A percentile compares a stretch with the other conserved stretches of the same genome.
phyloP scores from a whole-genome alignment of 1,140 invertebrate species.

The Drosophila tropicalis region DNA sequence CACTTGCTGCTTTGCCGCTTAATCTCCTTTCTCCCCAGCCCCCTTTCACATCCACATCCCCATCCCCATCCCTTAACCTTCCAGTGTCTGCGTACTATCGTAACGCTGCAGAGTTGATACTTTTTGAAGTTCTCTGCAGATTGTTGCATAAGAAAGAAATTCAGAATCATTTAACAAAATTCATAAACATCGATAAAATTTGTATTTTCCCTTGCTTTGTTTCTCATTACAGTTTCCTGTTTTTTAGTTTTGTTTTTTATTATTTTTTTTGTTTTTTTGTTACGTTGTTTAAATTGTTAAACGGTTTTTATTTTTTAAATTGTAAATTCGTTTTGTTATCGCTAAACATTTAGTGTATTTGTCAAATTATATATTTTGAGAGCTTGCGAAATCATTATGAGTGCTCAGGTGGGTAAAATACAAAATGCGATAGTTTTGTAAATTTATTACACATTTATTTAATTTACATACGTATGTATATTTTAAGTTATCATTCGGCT shows the following conservation, averaged over 20 bases:
- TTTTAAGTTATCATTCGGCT: conserved; percentile 19
- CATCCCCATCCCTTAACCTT: conserved; percentile 33
- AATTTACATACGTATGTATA: conserved; percentile 4
- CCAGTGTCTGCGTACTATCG: conserved; percentile 55
- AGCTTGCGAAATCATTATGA: conserved; percentile 48
- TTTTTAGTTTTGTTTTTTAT: conserved; percentile 19
- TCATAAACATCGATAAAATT: conserved; percentile 17
- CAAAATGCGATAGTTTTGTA: conserved; percentile 24
- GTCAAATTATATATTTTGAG: conserved; percentile 34
- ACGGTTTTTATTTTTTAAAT: conserved; percentile 11
- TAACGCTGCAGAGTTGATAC: conserved; percentile 33
- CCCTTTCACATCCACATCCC: background rate
- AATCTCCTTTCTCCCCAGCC: conserved; percentile 34
- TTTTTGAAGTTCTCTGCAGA: conserved; percentile 49
- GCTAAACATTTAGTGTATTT: conserved; percentile 34
- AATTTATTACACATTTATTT: conserved; percentile 37
- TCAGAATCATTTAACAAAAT: conserved; percentile 42
- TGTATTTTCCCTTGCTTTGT: conserved; percentile 15
- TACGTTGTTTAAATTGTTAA: conserved; percentile 36
- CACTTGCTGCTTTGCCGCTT: conserved; percentile 64
- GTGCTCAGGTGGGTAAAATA: conserved; percentile 70
- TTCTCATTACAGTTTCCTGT: conserved; percentile 47
- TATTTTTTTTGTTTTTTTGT: too few relatives aligned
- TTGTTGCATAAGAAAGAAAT: conserved; percentile 73
- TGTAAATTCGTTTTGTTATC: conserved; percentile 3